Evolutionary conservation across 2,888 invertebrate genomes (phyloP).

Genomic region (Drosophila mercatorum): DNA sequence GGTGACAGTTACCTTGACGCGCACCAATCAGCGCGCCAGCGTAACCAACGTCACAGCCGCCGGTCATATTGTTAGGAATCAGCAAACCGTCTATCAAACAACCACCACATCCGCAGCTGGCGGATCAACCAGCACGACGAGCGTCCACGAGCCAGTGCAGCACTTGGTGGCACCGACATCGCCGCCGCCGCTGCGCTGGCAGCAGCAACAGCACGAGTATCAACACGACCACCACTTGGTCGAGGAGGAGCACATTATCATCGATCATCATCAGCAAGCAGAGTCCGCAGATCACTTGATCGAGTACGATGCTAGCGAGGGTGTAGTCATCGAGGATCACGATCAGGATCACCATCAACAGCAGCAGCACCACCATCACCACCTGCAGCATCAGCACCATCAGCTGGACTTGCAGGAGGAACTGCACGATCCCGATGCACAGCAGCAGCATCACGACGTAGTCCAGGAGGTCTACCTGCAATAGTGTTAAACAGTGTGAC

Average conservation of each 20-base stretch:
- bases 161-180: slow-evolving; percentile 73
- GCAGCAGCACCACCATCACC: slow-evolving; percentile 67
- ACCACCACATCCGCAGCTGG: slow-evolving; percentile 50
- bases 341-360: slow-evolving; percentile 50
- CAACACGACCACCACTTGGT: slow-evolving; percentile 68
- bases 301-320: slow-evolving; percentile 77
- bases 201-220: slow-evolving; percentile 58
- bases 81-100: slow-evolving; percentile 62
- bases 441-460: slow-evolving; percentile 78
- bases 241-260: slow-evolving; percentile 71
- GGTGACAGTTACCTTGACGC: slow-evolving; percentile 82
- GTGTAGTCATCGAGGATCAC: slow-evolving; percentile 66
- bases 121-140: slow-evolving; percentile 39
- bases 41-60: slow-evolving; percentile 75
- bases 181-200: slow-evolving; percentile 80
- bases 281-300: slow-evolving; percentile 76
- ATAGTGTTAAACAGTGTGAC: slow-evolving; percentile 38
- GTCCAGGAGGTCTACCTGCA: slow-evolving; percentile 82
- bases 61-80: slow-evolving; percentile 83
- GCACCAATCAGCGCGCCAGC: slow-evolving; percentile 71
- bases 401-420: slow-evolving; percentile 73
- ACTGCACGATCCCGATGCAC: slow-evolving; percentile 70
- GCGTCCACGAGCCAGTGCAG: slow-evolving; percentile 60
- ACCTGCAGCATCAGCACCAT: slow-evolving; percentile 70
- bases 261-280: slow-evolving; percentile 70